Evolutionary conservation across 1,140 invertebrate genomes (phyloP), one percentile per base, ranked within the genome.

Genomic region (Drosophila burlai): DNA sequence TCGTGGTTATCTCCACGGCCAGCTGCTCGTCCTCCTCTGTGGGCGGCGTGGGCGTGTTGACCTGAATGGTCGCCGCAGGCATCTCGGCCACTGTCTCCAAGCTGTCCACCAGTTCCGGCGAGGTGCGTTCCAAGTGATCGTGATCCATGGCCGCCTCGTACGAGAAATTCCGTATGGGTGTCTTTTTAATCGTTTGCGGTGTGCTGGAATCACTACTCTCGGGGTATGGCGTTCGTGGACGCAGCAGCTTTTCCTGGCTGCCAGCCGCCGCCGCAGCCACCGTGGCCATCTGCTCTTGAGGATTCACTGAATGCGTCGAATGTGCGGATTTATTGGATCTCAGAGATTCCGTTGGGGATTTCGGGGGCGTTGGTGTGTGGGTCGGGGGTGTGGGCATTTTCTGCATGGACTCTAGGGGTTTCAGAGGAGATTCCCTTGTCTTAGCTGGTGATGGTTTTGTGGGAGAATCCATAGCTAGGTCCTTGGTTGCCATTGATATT

Each of bases 11-110:
- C 43, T 92, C 92, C 26, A 92, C 79, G 5, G 83, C 84, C 52
- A 92, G 29, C 24, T 92, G 83, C 49, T 92, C 92, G 43, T 92
- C 92, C 61, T 92, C 92, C 29, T 92, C 91, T 24, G 89, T 81
- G 21, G 91, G 89, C 24, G 86, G 85, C 10, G 84, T 83, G 4
- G 91, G 80, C 15, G 89, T 78, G 3, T 85, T 83, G 18, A 91
- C 72, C 9, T 74, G 50, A 31, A 89, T 87, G n/a, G 54, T 78
- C 5, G 60, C 76, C 1, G 63, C 50, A 0, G 77, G 65, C 21
- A 76, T 74, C 45, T 92, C 91, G 5, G 81, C 75, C 18, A 92
- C 81, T 2, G 90, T 91, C 6, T 91, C 91, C 47, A 92, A 58
- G 21, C 91, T 91, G 24, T 90, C 81, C 9, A 78, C 69, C 0